These are phyloP conservation scores for Allygus modestus DNA, from an alignment of 2,888 invertebrate species.

Conservation along the genomic window DNA sequence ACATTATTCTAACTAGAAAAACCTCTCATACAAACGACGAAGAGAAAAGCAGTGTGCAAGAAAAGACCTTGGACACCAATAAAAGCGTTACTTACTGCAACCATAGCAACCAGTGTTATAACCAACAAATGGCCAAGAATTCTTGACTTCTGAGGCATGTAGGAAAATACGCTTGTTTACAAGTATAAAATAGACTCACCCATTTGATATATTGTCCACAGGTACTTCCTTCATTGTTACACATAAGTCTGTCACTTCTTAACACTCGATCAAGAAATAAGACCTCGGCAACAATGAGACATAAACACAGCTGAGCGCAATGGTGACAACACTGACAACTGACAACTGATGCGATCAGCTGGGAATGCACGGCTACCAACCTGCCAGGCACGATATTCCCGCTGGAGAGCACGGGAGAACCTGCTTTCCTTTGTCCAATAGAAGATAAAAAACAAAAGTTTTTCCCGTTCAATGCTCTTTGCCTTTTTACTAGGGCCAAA, in stretches of 20 bases:
- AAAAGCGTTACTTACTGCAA: constrained; percentile 6
- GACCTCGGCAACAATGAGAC: constrained; percentile 48
- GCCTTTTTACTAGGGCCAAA: neutral
- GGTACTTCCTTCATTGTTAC: constrained; percentile 56
- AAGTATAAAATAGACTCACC: constrained; percentile 13
- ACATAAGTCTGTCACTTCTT: constrained; percentile 59
- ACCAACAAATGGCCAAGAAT: constrained; percentile 28
- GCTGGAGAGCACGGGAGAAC: neutral
- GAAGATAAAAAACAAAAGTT: neutral
- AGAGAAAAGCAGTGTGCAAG: neutral
- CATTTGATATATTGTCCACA: constrained; percentile 45
- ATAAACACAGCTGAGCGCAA: constrained; percentile 52
- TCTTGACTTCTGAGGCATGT: neutral
- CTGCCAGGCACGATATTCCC: neutral
- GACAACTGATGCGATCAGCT: constrained; percentile 55
- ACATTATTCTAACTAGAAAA: too few relatives aligned
- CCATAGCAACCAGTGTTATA: constrained; percentile 31
- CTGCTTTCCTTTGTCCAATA: neutral
- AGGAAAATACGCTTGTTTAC: neutral
- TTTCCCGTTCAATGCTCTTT: neutral
- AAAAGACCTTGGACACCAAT: constrained; percentile 42
- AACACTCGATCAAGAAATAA: constrained; percentile 56
- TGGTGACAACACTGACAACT: constrained; percentile 24
- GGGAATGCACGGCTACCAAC: constrained; percentile 16
- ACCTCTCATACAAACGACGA: too few relatives aligned